Conservation (phyloP, 2,113 vertebrate genomes). For the Salvelinus fontinalis region DNA sequence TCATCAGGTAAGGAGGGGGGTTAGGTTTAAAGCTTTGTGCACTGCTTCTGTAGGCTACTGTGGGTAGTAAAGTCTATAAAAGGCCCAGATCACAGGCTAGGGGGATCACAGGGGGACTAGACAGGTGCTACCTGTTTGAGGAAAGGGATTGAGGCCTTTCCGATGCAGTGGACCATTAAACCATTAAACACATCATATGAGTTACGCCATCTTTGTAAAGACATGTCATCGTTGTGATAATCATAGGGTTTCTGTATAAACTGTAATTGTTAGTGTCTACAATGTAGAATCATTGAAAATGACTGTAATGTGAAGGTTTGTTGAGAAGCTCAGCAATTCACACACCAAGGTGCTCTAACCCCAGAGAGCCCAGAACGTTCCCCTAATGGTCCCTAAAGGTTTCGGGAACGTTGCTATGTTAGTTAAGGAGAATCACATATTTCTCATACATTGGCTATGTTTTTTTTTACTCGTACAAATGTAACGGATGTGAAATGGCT, state of each 20-base stretch:
- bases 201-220: constrained; percentile 51
- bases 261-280: background rate
- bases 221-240: constrained; percentile 31
- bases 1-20: constrained; percentile 43
- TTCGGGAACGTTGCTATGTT: no score
- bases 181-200: background rate
- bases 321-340: background rate
- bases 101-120: constrained; percentile 68
- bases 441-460: no score
- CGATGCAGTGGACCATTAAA: constrained; percentile 25
- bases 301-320: background rate
- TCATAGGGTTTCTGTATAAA: background rate
- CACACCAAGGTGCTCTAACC: background rate
- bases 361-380: background rate
- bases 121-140: constrained; percentile 65
- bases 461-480: background rate
- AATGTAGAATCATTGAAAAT: constrained; percentile 35
- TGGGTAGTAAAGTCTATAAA: constrained; percentile 59
- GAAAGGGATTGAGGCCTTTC: constrained; percentile 48
- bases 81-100: constrained; percentile 72
- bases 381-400: no score
- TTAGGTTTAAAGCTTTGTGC: constrained; percentile 44
- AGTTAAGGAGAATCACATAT: no score
- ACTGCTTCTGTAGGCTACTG: constrained; percentile 44
- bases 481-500: no score